Percentiles rank a stretch among this genome's conserved stretches.
Conservation (phyloP, 2,797 vertebrate genomes). For the Heteromormyrus szaboi region DNA sequence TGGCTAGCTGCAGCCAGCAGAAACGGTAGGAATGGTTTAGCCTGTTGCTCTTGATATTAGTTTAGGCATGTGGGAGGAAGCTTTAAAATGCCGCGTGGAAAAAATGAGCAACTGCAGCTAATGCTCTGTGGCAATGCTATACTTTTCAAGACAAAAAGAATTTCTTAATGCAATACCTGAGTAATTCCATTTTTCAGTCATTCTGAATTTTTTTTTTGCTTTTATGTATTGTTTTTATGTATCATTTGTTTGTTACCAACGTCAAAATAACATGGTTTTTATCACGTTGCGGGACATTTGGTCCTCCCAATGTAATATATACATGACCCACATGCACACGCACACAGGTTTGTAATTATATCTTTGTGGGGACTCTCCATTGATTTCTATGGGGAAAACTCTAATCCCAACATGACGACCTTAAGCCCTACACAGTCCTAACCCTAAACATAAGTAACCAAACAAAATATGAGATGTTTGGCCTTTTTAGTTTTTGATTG, state of each 20-base stretch:
- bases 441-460: neutral
- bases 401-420: neutral
- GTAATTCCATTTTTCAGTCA: neutral
- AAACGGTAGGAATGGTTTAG: conserved; percentile 12
- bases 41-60: conserved; percentile 18
- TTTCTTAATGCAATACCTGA: neutral
- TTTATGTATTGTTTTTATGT: neutral
- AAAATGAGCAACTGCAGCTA: neutral
- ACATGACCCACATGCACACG: neutral
- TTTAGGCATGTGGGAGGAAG: conserved; percentile 10
- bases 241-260: neutral
- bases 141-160: neutral
- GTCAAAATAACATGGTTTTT: neutral
- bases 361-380: neutral
- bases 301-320: neutral
- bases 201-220: neutral
- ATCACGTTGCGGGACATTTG: neutral
- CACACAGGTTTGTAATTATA: neutral
- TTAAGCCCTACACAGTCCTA: neutral
- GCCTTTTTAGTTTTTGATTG: neutral
- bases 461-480: neutral
- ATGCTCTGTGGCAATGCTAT: neutral
- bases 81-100: neutral
- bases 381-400: neutral
- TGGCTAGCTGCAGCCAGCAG: conserved; percentile 3